Conservation (phyloP, 2,113 vertebrate species). For the Leucopsar rothschildi region DNA sequence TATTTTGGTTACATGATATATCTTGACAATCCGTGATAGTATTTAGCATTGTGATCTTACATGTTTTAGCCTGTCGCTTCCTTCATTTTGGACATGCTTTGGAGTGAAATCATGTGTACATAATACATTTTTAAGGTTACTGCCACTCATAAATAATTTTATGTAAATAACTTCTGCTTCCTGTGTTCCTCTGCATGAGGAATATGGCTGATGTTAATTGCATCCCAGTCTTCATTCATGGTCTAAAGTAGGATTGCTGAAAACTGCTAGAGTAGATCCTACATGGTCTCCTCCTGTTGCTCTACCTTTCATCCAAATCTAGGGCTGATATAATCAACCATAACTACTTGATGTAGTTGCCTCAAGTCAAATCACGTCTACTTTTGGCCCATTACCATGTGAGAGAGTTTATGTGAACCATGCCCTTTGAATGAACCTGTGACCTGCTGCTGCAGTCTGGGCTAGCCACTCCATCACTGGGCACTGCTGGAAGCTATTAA, state of each 20-base stretch:
- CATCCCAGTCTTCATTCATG: not conserved
- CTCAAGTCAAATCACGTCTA: constrained; percentile 7
- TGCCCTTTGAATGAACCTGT: constrained; percentile 9
- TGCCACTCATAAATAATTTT: not conserved
- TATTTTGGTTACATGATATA: not conserved
- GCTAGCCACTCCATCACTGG: not conserved
- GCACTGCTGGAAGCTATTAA: constrained; percentile 18
- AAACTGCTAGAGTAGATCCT: not conserved
- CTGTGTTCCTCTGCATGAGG: not conserved
- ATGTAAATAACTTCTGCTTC: not conserved
- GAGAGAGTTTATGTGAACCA: not conserved
- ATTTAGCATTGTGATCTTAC: not conserved
- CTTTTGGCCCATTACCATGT: not conserved
- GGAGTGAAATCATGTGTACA: not conserved
- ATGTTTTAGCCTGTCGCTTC: not conserved
- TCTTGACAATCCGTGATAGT: not conserved
- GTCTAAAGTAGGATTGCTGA: not conserved
- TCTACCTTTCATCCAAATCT: not conserved
- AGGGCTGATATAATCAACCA: not conserved
- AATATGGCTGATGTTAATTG: not conserved
- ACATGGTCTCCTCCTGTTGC: not conserved
- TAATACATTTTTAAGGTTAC: not conserved
- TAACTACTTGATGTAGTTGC: not conserved
- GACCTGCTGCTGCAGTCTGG: not conserved
- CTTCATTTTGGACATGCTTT: not conserved